Evolutionary conservation across 2,888 invertebrate genomes (phyloP).

Genomic region (Entomobrya multifasciata): DNA sequence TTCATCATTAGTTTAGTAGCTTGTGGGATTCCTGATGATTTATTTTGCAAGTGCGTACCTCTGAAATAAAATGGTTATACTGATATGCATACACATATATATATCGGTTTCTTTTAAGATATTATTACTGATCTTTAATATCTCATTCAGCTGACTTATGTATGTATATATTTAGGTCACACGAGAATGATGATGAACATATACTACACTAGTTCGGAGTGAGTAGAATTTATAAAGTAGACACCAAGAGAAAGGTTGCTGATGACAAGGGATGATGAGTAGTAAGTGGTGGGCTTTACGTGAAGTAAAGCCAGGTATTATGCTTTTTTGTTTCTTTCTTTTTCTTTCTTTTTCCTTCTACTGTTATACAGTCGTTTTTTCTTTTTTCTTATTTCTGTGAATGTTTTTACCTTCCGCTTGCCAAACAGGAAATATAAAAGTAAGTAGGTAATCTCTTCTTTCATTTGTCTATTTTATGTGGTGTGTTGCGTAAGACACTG

Average conservation of each 20-base stretch:
- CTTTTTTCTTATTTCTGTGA: not conserved
- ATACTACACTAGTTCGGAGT: conserved; percentile 9
- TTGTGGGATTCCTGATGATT: conserved; percentile 70
- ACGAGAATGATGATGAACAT: not conserved
- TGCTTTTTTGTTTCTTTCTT: not conserved
- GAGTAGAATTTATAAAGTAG: not conserved
- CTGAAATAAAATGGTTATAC: not conserved
- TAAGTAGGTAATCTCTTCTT: conserved; percentile 52
- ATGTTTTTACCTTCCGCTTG: conserved; percentile 13
- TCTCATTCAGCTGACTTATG: not conserved
- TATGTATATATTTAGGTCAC: conserved; percentile 31
- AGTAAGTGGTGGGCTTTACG: conserved; percentile 51
- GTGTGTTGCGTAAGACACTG: not conserved
- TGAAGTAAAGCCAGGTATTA: conserved; percentile 55
- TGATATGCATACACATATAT: not conserved
- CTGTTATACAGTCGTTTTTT: not conserved
- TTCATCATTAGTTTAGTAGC: conserved; percentile 70
- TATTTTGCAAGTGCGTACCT: conserved; percentile 58
- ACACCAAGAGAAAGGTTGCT: conserved; percentile 11
- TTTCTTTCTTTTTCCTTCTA: not conserved
- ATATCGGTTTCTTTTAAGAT: not conserved
- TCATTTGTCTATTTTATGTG: conserved; percentile 58
- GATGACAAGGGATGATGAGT: conserved; percentile 50
- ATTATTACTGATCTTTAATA: not conserved
- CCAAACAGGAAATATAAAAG: conserved; percentile 14